Base-by-base conservation (phyloP, 2,888 invertebrate genomes). In the Parapristionchus giblindavisi region DNA sequence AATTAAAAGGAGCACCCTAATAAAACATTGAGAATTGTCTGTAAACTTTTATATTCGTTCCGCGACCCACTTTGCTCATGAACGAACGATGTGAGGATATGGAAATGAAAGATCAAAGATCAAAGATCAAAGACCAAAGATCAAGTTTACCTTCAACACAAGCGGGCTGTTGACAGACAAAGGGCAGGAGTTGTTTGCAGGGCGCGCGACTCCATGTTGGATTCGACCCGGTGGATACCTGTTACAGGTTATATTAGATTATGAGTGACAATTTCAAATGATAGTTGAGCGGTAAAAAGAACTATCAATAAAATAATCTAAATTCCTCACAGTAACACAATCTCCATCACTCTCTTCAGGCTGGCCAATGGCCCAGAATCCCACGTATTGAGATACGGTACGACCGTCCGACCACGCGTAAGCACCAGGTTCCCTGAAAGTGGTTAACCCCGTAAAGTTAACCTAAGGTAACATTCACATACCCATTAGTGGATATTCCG, bases 171-270 rank as follows among this genome's bases (percentile, higher is more conserved):
- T 93, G 92, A 88, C 97, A 97, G 92, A 96, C 93, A 89, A 97
- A 97, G 36, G 96, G 96, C 85, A 96, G 90, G 70, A 97, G 91
- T 74, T 94, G 93, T 91, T 96, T 96, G 89, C 97, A 97, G 40
- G 95, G 95, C 75, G 94, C 94, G 77, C 97, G 91, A 88, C 94
- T 93, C 97, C 97, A 97, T 76, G 94, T 76, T 3, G 72, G 65
- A 14, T 56, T 34, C 14, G 61, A 75, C n/a, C 27, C 32, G 6
- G 36, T 29, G 56, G 29, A 73, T 40, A 61, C 36, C 75, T 65
- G 79, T 61, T 27, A 29, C 32, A 36, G 36, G 52, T 80, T 75
- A 14, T 78, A 38, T 5, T 2, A 27, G 27, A 3, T 27, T 24
- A 14, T 51, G 3, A n/a, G n/a, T n/a, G n/a, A n/a, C n/a, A n/a